These are phyloP conservation scores for Todiramphus chloris DNA, from an alignment of 2,113 vertebrate genomes.

Conservation along the genomic window DNA sequence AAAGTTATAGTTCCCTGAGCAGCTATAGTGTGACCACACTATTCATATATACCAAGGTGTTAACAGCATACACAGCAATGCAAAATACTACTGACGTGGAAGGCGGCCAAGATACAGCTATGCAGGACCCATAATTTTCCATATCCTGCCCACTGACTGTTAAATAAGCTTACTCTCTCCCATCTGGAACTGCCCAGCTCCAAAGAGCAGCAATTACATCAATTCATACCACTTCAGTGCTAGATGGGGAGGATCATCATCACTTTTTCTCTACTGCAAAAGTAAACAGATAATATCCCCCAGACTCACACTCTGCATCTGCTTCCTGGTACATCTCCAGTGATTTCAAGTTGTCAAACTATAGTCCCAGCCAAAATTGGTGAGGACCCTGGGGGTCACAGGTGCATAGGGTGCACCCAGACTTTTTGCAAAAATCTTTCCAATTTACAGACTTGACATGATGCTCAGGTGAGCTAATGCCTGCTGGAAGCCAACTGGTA, in stretches of 20 bases:
- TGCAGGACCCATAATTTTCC: conserved; percentile 21
- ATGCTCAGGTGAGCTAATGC: not conserved
- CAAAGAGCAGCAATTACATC: not conserved
- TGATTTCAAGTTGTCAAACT: not conserved
- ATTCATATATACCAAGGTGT: conserved; percentile 47
- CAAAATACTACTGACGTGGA: conserved; percentile 2
- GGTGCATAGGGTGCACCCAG: not conserved
- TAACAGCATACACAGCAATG: conserved; percentile 46
- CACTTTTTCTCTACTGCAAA: not conserved
- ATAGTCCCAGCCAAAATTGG: not conserved
- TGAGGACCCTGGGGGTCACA: not conserved
- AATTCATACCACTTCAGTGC: not conserved
- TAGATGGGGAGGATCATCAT: not conserved
- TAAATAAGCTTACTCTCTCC: not conserved
- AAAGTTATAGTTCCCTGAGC: conserved; percentile 37
- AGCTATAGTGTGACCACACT: conserved; percentile 43
- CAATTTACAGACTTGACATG: not conserved
- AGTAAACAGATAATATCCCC: not conserved
- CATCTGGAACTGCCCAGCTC: not conserved
- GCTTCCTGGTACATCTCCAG: not conserved
- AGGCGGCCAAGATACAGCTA: conserved; percentile 24
- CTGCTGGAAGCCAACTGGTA: not conserved
- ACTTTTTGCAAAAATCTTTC: not conserved
- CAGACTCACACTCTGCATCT: not conserved
- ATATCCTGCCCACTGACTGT: not conserved